Evolutionary conservation across 2,888 invertebrate genomes (phyloP).

Genomic region (Cephus spinipes): DNA sequence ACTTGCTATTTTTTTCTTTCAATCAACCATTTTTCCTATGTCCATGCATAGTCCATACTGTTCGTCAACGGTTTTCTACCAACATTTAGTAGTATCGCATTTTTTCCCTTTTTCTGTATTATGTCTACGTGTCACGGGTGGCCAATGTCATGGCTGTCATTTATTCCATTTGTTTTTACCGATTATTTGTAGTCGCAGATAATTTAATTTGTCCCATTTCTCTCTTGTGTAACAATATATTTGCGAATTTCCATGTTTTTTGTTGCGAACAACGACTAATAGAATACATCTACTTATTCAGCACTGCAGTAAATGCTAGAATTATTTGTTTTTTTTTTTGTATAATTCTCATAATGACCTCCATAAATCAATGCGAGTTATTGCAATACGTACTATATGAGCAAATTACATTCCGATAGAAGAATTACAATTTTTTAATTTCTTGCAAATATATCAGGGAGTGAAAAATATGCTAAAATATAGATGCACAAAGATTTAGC

Average conservation of each 20-base stretch:
- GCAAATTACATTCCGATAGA: not conserved
- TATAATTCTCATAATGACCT: not conserved
- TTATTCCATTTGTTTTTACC: too few species aligned
- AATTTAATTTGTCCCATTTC: too few species aligned
- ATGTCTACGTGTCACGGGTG: not conserved
- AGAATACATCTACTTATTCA: too few species aligned
- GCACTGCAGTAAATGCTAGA: too few species aligned
- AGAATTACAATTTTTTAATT: not conserved
- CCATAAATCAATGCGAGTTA: not conserved
- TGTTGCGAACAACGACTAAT: too few species aligned
- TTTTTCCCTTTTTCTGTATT: not conserved
- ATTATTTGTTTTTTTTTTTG: not conserved
- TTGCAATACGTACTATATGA: not conserved
- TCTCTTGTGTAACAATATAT: not conserved
- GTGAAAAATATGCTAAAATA: not conserved
- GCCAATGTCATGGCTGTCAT: too few species aligned
- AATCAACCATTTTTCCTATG: too few species aligned
- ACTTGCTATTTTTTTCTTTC: too few species aligned
- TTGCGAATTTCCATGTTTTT: not conserved
- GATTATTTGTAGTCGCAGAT: too few species aligned
- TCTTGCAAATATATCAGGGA: not conserved
- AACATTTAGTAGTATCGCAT: not conserved
- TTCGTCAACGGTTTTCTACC: not conserved
- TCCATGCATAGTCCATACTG: too few species aligned
- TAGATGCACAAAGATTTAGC: not conserved